Conservation (phyloP, 2,113 vertebrate genomes). For the Entomyzon cyanotis region DNA sequence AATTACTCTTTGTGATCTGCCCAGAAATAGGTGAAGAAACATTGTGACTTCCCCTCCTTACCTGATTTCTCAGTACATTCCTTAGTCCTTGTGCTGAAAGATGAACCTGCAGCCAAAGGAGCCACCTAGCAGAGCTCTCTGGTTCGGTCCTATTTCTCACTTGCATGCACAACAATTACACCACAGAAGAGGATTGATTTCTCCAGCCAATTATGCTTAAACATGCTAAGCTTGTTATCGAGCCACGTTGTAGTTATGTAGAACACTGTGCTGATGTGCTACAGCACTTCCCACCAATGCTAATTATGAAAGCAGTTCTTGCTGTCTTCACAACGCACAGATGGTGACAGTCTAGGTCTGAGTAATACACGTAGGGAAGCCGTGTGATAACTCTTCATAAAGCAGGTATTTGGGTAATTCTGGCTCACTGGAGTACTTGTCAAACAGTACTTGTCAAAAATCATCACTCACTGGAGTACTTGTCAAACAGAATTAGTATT, state of each 20-base stretch:
- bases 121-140: not conserved
- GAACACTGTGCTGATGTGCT: not conserved
- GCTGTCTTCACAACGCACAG: slow-evolving; percentile 7
- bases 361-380: not conserved
- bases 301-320: not conserved
- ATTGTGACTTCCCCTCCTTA: not conserved
- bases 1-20: slow-evolving; percentile 54
- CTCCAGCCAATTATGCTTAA: slow-evolving; percentile 40
- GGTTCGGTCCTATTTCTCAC: not conserved
- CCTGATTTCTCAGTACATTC: not conserved
- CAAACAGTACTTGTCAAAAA: too few species aligned
- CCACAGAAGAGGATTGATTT: slow-evolving; percentile 32
- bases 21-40: slow-evolving; percentile 37
- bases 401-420: not conserved
- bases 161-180: not conserved
- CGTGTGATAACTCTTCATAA: not conserved
- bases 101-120: not conserved
- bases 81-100: not conserved
- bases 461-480: not conserved
- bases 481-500: not conserved
- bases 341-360: slow-evolving; percentile 2
- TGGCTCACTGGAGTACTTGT: not conserved
- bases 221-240: slow-evolving; percentile 34
- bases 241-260: not conserved
- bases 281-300: not conserved